Percentiles rank a stretch among this genome's conserved stretches.
phyloP scores from a whole-genome alignment of 2,113 vertebrate species.

The Indri indri region DNA sequence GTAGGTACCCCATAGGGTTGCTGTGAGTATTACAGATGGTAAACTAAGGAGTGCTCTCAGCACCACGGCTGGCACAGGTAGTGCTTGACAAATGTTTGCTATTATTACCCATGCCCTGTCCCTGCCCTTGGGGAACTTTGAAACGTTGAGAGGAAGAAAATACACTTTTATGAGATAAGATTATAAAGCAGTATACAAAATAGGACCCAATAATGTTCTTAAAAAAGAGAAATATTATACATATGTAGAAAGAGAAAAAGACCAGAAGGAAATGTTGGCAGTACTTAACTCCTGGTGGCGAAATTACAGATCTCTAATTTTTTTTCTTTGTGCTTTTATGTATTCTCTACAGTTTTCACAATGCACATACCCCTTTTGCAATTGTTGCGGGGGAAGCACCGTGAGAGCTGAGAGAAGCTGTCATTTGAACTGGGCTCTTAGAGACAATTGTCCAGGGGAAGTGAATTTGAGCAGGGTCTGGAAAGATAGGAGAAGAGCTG shows the following conservation, averaged over 20 bases:
- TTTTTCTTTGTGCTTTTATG: not conserved
- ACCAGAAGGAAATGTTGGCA: not conserved
- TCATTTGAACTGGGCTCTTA: not conserved
- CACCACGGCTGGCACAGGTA: not conserved
- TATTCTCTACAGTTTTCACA: slow-evolving; percentile 21
- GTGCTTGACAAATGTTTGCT: not conserved
- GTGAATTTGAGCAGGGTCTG: not conserved
- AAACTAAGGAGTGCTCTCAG: not conserved
- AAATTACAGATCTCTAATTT: not conserved
- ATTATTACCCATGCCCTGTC: not conserved
- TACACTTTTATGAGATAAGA: not conserved
- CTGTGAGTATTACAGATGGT: not conserved
- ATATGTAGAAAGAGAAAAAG: not conserved
- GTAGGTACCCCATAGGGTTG: not conserved
- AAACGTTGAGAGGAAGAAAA: not conserved
- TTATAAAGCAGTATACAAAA: not conserved
- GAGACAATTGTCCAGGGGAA: not conserved
- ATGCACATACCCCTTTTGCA: not conserved
- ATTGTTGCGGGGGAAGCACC: not conserved
- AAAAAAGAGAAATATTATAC: not conserved
- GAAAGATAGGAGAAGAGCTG: not conserved
- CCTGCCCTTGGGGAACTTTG: not conserved
- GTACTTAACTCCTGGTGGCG: not conserved
- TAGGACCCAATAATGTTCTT: not conserved
- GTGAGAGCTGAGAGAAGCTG: not conserved